Evolutionary conservation across 2,888 invertebrate species (phyloP).

Genomic region (Dorcus hopei): DNA sequence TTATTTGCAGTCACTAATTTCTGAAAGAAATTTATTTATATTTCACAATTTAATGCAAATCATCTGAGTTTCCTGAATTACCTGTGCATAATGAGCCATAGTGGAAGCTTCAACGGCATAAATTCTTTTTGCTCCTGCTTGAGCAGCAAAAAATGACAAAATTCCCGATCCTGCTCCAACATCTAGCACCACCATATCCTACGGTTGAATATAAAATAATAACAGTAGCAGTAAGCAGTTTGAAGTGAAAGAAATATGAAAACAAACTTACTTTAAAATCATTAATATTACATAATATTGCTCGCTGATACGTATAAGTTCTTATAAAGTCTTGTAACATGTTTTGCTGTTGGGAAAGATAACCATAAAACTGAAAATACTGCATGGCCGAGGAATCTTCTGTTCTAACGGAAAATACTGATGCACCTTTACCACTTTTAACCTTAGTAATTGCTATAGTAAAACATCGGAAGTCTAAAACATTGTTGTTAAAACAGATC

Average conservation of each 20-base stretch:
- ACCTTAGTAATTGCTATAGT: slow-evolving; percentile 71
- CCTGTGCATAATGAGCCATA: slow-evolving; percentile 95
- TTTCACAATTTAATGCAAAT: not conserved
- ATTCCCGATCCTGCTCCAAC: slow-evolving; percentile 99
- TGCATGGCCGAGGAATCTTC: slow-evolving; percentile 98
- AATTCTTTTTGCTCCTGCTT: slow-evolving; percentile 94
- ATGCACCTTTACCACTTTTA: slow-evolving; percentile 69
- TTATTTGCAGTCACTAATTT: slow-evolving; percentile 87
- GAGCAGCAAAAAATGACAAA: slow-evolving; percentile 95
- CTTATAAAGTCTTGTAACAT: slow-evolving; percentile 99
- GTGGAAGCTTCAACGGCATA: slow-evolving; percentile 99
- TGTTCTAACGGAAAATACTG: slow-evolving; percentile 92
- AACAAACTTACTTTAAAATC: slow-evolving; percentile 67
- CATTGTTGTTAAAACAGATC: not conserved
- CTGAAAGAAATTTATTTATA: slow-evolving; percentile 41
- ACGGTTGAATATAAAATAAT: slow-evolving; percentile 14
- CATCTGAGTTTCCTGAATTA: slow-evolving; percentile 23
- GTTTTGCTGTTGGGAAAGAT: slow-evolving; percentile 98
- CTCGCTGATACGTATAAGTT: slow-evolving; percentile 97
- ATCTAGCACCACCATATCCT: slow-evolving; percentile 89
- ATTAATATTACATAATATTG: slow-evolving; percentile 86
- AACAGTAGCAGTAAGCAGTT: not conserved
- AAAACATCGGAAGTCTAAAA: slow-evolving; percentile 69
- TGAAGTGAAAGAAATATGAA: not conserved
- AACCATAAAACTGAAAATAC: slow-evolving; percentile 99